Evolutionary conservation across 2,113 vertebrate genomes (phyloP), one percentile per base, ranked within the genome.

Genomic region (Psammodynastes pulverulentus): DNA sequence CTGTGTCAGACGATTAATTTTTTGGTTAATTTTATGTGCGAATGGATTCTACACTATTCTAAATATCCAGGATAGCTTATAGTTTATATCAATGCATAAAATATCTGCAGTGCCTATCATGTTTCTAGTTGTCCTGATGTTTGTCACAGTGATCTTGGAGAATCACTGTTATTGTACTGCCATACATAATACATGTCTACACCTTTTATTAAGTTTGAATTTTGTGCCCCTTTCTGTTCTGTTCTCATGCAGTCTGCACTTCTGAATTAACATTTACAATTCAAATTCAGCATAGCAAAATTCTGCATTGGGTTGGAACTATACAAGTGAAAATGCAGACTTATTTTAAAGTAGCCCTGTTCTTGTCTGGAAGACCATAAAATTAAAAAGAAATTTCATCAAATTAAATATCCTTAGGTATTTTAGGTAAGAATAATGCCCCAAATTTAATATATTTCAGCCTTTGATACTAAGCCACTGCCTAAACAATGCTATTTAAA

Each of bases 21-120:
- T 90, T 93, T 54, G 92, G 52, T 54, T 90, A 84, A 84, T 90
- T 84, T 26, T 84, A 53, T 90, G 52, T 86, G 46, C 34, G n/a
- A 34, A 58, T 86, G 51, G 29, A 54, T 48, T 17, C 15, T 48
- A 48, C 15, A 24, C 26, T 19, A 21, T 45, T 62, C 45, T 58
- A 54, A 49, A 45, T 90, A 58, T 86, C 90, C 29, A 49, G 24
- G 8, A 45, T 46, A 9, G 45, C 46, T 91, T 85, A 17, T 5
- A 86, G 9, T 34, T 72, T 17, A 34, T 67, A 67, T 67, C 5
- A 39, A 39, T 79, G 67, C 67, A 90, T 54, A 54, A 90, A 90
- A 54, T 43, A 24, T 17, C 54, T 91, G 23, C 1, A 91, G 86
- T 88, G 58, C 26, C 45, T 79, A 67, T 3, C 54, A 29, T 46